These are phyloP conservation scores for Lagopus muta DNA, from an alignment of 2,113 vertebrate species.

Conservation along the genomic window DNA sequence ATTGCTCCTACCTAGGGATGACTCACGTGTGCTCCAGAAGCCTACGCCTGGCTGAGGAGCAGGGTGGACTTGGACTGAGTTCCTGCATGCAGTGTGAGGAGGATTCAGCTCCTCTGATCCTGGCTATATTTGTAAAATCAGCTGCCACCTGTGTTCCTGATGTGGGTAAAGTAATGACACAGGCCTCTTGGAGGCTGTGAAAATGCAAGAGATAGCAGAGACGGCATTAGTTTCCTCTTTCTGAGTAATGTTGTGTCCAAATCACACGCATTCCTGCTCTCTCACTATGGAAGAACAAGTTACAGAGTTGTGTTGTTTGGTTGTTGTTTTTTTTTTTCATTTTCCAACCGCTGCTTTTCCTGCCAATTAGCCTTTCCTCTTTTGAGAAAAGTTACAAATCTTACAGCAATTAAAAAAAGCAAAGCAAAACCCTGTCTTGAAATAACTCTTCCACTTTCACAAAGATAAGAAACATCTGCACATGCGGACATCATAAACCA, in stretches of 20 bases:
- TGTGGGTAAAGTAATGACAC: neutral
- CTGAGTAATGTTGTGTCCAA: neutral
- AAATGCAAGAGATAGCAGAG: neutral
- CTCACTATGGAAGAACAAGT: neutral
- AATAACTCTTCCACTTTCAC: constrained; percentile 20
- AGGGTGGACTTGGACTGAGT: fast-evolving
- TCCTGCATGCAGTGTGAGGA: neutral
- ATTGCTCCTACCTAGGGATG: neutral
- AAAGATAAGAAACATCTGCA: constrained; percentile 45
- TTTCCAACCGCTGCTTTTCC: neutral
- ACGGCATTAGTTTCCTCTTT: neutral
- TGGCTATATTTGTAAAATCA: neutral
- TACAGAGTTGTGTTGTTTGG: neutral
- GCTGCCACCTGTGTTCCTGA: neutral
- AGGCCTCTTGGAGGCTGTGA: neutral
- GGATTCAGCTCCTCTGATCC: neutral
- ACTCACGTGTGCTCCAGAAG: neutral
- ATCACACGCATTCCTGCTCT: neutral
- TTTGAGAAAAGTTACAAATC: neutral
- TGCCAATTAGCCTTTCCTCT: neutral
- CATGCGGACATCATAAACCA: neutral
- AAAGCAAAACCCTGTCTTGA: constrained; percentile 24
- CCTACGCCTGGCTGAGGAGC: neutral
- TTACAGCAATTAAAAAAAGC: constrained; percentile 43
- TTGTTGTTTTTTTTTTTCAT: neutral